Conservation (phyloP, 35 echinoderm and acorn worm genomes). For the Eucidaris tribuloides region DNA sequence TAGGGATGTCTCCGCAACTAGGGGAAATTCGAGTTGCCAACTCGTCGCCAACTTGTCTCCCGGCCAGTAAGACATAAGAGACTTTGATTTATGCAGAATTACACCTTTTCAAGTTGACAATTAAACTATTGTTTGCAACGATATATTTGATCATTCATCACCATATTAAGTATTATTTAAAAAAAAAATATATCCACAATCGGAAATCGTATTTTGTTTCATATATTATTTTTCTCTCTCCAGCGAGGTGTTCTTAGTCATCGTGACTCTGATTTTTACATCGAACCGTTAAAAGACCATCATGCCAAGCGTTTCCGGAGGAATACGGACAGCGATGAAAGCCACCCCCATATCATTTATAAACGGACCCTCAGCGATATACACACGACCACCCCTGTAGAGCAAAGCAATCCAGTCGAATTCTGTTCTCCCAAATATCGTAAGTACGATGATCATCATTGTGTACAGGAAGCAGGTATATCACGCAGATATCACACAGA, state of each 20-base stretch:
- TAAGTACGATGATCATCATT: too few species aligned
- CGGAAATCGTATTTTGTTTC: not conserved
- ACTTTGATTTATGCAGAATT: too few species aligned
- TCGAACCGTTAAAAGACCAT: conserved; percentile 7
- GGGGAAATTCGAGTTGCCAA: too few species aligned
- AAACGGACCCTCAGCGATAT: too few species aligned
- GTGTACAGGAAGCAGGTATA: too few species aligned
- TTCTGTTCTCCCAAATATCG: too few species aligned
- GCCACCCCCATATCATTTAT: not conserved
- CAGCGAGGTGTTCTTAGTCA: conserved; percentile 11
- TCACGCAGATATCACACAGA: too few species aligned
- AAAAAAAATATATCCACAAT: not conserved
- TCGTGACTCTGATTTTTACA: not conserved
- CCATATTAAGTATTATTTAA: not conserved
- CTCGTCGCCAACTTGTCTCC: not conserved
- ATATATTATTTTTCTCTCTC: not conserved
- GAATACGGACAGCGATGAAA: not conserved
- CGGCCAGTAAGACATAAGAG: not conserved
- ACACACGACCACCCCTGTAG: too few species aligned
- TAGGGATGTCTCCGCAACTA: too few species aligned
- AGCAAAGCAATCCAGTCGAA: too few species aligned
- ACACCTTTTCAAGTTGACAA: not conserved
- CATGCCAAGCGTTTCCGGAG: not conserved
- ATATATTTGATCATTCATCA: not conserved
- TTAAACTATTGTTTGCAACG: not conserved